phyloP scores from a whole-genome alignment of 2,888 invertebrate species.

The Hoplodrina blanda region DNA sequence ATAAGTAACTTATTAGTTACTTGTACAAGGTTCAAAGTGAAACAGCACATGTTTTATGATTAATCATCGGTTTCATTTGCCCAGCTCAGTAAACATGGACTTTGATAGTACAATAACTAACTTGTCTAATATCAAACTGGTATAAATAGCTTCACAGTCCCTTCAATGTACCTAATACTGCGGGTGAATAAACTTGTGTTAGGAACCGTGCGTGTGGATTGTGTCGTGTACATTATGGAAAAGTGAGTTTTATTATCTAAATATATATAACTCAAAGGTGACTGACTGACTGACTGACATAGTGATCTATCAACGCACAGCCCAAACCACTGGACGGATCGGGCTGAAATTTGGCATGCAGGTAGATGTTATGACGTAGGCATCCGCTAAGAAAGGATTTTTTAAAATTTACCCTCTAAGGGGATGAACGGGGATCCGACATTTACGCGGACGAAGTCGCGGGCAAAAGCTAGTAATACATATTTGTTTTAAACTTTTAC shows the following conservation, averaged over 20 bases:
- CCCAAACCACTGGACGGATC: too few relatives aligned
- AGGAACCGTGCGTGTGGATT: slow-evolving; percentile 1
- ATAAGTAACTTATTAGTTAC: not conserved
- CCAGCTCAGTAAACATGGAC: slow-evolving; percentile 49
- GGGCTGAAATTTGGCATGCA: too few relatives aligned
- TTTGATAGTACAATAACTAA: slow-evolving; percentile 40
- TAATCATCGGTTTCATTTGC: slow-evolving; percentile 28
- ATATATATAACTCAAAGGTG: too few relatives aligned
- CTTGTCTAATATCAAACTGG: slow-evolving; percentile 28
- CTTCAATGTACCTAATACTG: slow-evolving; percentile 7
- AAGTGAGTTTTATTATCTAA: slow-evolving; percentile 36
- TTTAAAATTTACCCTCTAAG: too few relatives aligned
- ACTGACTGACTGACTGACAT: too few relatives aligned
- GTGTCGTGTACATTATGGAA: slow-evolving; percentile 25
- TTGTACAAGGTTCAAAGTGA: slow-evolving; percentile 28
- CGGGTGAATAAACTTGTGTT: slow-evolving; percentile 17
- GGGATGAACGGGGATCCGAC: too few relatives aligned
- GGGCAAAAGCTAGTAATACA: too few relatives aligned
- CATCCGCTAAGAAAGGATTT: too few relatives aligned
- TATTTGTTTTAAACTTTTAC: too few relatives aligned
- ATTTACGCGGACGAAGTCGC: too few relatives aligned
- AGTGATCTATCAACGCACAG: too few relatives aligned
- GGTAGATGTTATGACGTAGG: too few relatives aligned
- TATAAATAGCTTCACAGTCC: slow-evolving; percentile 44
- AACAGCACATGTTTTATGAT: slow-evolving; percentile 25